Evolutionary conservation across 2,888 invertebrate genomes (phyloP).

Genomic region (Ormyrus nitidulus): DNA sequence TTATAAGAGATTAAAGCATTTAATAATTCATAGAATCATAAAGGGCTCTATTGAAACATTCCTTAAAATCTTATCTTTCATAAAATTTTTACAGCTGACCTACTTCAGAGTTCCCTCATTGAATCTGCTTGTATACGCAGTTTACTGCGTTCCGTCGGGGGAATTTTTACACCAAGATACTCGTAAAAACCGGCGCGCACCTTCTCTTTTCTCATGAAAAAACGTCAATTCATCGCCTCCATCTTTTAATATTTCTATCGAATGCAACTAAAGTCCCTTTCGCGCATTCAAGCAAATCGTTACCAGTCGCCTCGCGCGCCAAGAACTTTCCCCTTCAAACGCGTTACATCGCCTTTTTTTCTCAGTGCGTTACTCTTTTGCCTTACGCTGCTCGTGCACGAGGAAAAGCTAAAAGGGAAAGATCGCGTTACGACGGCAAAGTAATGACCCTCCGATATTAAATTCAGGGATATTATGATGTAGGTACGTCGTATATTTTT

Average conservation of each 20-base stretch:
- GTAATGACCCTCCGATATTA: slow-evolving; percentile 41
- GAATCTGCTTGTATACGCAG: not conserved
- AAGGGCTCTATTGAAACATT: slow-evolving; percentile 12
- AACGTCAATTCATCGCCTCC: not conserved
- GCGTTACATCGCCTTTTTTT: not conserved
- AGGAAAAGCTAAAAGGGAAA: not conserved
- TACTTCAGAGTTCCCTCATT: slow-evolving; percentile 18
- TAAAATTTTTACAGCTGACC: slow-evolving; percentile 36
- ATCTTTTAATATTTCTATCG: not conserved
- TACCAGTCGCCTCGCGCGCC: no score
- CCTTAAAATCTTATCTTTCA: slow-evolving; percentile 28
- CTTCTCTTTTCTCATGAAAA: not conserved
- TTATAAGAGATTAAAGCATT: not conserved
- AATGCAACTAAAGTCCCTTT: no score
- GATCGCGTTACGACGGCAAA: not conserved
- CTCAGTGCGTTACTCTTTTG: slow-evolving; percentile 1
- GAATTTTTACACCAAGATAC: not conserved
- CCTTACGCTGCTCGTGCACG: not conserved
- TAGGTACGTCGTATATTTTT: slow-evolving; percentile 25
- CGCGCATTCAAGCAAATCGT: no score
- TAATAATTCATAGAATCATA: slow-evolving; percentile 24
- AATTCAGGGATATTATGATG: slow-evolving; percentile 29
- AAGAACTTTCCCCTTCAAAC: no score
- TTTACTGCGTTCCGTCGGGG: not conserved
- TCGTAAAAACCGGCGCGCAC: not conserved